Percentiles rank a stretch among this genome's conserved stretches.
phyloP scores from a whole-genome alignment of 2,888 invertebrate genomes.

The Pammene fasciana region DNA sequence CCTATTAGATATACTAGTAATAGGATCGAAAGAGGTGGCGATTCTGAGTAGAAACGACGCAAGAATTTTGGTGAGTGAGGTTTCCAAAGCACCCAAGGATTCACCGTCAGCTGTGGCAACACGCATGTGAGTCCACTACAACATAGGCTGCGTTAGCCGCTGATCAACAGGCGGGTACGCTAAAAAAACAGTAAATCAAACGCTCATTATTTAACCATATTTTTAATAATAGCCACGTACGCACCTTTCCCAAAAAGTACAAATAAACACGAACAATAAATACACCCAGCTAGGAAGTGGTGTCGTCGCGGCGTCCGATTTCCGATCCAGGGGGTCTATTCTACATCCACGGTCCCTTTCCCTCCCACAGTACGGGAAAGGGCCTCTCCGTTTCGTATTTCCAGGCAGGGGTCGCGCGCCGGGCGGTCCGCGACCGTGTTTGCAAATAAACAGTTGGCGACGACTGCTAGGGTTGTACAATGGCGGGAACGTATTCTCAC shows the following conservation, averaged over 20 bases:
- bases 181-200: neutral
- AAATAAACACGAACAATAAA: slow-evolving; percentile 21
- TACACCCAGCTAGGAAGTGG: slow-evolving; percentile 23
- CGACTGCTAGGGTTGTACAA: slow-evolving; percentile 64
- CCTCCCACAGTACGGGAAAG: slow-evolving; percentile 1
- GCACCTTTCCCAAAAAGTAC: slow-evolving; percentile 24
- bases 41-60: too few species aligned
- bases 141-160: too few species aligned
- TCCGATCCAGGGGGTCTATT: slow-evolving; percentile 17
- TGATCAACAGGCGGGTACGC: too few species aligned
- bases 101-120: too few species aligned
- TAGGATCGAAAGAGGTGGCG: too few species aligned
- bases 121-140: too few species aligned
- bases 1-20: too few species aligned
- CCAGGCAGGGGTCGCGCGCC: slow-evolving; percentile 53
- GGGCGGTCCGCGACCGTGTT: slow-evolving; percentile 73
- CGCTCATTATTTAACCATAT: neutral
- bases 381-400: slow-evolving; percentile 23
- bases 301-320: slow-evolving; percentile 10
- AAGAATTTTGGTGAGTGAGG: too few species aligned
- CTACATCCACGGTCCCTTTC: slow-evolving; percentile 6
- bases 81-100: too few species aligned
- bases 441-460: slow-evolving; percentile 82
- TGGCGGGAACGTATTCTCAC: slow-evolving; percentile 45
- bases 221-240: neutral